phyloP scores from a whole-genome alignment of 1,140 invertebrate species.

The Papilio polyxenes region DNA sequence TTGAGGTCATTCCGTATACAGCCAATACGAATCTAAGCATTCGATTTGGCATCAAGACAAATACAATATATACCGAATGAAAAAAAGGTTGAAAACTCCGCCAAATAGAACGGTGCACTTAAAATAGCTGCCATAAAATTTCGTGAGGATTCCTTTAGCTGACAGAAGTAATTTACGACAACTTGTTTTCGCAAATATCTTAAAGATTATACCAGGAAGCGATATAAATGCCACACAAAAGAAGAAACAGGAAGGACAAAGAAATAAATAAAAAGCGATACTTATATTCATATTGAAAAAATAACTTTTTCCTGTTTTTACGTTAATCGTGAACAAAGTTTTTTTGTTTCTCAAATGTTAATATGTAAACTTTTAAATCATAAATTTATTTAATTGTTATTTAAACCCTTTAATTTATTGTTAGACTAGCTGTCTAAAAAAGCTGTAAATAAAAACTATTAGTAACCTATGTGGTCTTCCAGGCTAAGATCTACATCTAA shows the following conservation, averaged over 20 bases:
- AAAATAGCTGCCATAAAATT: background rate
- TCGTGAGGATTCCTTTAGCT: background rate
- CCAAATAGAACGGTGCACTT: slow-evolving; percentile 15
- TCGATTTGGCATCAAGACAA: slow-evolving; percentile 23
- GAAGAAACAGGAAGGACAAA: background rate
- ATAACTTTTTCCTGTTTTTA: too few species aligned
- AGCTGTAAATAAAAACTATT: too few species aligned
- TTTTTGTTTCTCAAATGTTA: too few species aligned
- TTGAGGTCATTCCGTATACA: slow-evolving; percentile 13
- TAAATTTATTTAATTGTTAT: too few species aligned
- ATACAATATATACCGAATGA: slow-evolving; percentile 15
- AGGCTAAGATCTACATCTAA: too few species aligned
- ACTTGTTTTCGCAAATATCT: background rate
- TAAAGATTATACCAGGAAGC: background rate
- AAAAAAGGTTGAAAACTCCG: background rate
- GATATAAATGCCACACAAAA: background rate
- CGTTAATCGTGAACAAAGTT: too few species aligned
- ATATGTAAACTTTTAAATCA: too few species aligned
- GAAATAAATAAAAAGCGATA: background rate
- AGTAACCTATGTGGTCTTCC: too few species aligned
- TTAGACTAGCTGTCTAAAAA: too few species aligned
- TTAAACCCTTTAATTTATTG: too few species aligned
- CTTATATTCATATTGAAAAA: background rate
- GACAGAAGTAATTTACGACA: background rate
- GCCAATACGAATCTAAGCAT: slow-evolving; percentile 20